These are phyloP conservation scores for Oscheius onirici DNA, from an alignment of 2,888 invertebrate genomes.

Conservation along the genomic window DNA sequence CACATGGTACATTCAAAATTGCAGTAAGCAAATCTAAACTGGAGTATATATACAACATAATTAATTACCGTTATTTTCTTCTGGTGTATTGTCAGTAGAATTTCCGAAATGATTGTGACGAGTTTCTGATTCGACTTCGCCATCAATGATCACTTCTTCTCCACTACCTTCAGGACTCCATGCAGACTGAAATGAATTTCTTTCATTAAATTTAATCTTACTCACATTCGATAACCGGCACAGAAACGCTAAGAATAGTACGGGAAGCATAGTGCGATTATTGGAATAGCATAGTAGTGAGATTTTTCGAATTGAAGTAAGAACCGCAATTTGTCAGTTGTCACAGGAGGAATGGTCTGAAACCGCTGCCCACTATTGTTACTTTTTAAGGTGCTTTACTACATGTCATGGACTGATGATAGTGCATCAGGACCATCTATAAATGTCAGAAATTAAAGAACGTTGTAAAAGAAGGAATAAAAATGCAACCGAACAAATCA, in stretches of 20 bases:
- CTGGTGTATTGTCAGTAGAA: not conserved
- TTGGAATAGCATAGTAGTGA: slow-evolving; percentile 13
- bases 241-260: not conserved
- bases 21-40: slow-evolving; percentile 2
- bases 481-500: no score
- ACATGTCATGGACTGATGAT: not conserved
- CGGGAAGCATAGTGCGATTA: not conserved
- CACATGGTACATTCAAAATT: slow-evolving; percentile 4
- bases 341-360: slow-evolving; percentile 18
- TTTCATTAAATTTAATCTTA: not conserved
- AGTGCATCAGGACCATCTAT: slow-evolving; percentile 2
- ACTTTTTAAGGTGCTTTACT: slow-evolving; percentile 27
- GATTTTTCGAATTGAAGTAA: slow-evolving; percentile 19
- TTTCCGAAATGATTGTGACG: not conserved
- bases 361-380: slow-evolving; percentile 32
- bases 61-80: not conserved
- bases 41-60: not conserved
- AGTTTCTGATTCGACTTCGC: slow-evolving; percentile 11
- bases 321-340: slow-evolving; percentile 23
- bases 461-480: no score
- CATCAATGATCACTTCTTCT: slow-evolving; percentile 17
- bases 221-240: not conserved
- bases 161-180: slow-evolving; percentile 31
- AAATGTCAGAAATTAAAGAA: not conserved
- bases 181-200: not conserved